Evolutionary conservation across 2,797 vertebrate species (phyloP).

Genomic region (Aulostomus chinensis): DNA sequence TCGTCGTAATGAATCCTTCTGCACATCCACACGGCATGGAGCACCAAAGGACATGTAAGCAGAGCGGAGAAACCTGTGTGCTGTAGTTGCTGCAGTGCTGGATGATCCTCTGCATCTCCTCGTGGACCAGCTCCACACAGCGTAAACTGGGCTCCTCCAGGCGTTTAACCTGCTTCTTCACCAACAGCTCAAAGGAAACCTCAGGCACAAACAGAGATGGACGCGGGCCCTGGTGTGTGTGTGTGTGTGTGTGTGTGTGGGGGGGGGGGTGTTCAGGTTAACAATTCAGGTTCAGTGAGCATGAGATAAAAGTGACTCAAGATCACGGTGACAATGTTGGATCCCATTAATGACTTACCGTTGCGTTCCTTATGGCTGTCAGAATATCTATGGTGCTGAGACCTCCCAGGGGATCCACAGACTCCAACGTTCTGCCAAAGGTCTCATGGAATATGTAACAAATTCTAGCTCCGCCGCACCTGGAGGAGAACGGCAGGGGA

Average conservation of each 20-base stretch:
- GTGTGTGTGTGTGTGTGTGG: too few relatives aligned
- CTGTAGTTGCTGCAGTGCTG: conserved; percentile 93
- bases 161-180: conserved; percentile 97
- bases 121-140: conserved; percentile 97
- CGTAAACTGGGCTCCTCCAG: conserved; percentile 96
- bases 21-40: too few relatives aligned
- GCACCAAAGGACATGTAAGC: too few relatives aligned
- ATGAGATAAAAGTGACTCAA: conserved; percentile 4
- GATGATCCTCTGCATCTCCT: conserved; percentile 99
- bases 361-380: conserved; percentile 98
- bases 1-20: too few relatives aligned
- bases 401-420: conserved; percentile 95
- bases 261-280: neutral
- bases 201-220: conserved; percentile 98
- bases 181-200: conserved; percentile 95
- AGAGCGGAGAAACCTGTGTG: conserved; percentile 72
- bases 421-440: conserved; percentile 96
- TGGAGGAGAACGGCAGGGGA: conserved; percentile 66
- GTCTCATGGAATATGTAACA: conserved; percentile 99
- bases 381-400: conserved; percentile 97
- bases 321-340: too few relatives aligned
- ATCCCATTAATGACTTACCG: conserved; percentile 85
- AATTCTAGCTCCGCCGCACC: conserved; percentile 96
- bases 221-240: conserved; percentile 90
- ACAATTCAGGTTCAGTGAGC: neutral